Conservation (phyloP, 2,113 vertebrate genomes). For the Syngnathoides biaculeatus region DNA sequence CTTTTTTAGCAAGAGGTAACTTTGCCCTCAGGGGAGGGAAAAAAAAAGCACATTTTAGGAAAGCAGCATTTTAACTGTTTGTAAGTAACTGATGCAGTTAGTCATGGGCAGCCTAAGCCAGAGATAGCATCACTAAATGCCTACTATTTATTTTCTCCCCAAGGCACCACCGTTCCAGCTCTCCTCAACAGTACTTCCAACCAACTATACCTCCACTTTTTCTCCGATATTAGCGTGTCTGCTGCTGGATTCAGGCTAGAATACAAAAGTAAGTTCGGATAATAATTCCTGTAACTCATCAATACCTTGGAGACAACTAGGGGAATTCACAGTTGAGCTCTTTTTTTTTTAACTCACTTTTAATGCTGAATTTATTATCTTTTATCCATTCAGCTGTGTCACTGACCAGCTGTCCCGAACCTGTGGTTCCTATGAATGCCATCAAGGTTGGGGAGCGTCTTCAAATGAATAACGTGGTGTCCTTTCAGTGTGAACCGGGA, state of each 20-base stretch:
- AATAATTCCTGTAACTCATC: neutral
- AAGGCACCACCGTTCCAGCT: conserved; percentile 92
- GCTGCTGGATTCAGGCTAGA: conserved; percentile 96
- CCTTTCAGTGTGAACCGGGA: conserved; percentile 94
- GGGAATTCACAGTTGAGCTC: neutral
- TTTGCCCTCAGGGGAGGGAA: neutral
- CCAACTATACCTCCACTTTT: conserved; percentile 97
- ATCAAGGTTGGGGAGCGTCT: conserved; percentile 89
- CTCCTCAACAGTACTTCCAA: conserved; percentile 98
- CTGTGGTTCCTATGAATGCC: conserved; percentile 85
- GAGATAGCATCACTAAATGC: conserved; percentile 38
- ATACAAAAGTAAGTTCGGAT: conserved; percentile 89
- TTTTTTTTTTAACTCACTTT: neutral
- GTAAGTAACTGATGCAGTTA: conserved; percentile 13
- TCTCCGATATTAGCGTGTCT: conserved; percentile 96
- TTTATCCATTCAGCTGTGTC: conserved; percentile 80
- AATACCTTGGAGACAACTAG: neutral
- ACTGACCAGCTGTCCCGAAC: conserved; percentile 91
- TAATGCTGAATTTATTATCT: neutral
- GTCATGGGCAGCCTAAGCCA: conserved; percentile 15
- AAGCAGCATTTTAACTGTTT: conserved; percentile 13
- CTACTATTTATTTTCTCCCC: conserved; percentile 32
- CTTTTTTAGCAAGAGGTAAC: conserved; percentile 23
- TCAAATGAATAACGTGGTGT: conserved; percentile 93
- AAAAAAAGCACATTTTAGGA: conserved; percentile 38